These are phyloP conservation scores for Scaptomyza pallida DNA, from an alignment of 1,140 invertebrate species.

Conservation along the genomic window DNA sequence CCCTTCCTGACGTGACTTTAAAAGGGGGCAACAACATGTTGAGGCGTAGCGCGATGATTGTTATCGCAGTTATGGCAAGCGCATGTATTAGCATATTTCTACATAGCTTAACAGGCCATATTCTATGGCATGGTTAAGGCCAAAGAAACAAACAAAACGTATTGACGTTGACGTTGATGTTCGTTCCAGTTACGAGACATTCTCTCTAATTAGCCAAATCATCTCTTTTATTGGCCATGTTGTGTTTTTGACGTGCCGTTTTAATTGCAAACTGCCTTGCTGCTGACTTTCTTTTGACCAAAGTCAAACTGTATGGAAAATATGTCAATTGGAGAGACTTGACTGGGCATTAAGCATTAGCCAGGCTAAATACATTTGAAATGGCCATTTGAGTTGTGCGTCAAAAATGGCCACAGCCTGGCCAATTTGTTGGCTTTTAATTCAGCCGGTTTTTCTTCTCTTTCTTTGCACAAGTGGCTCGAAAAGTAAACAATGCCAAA, in stretches of 20 bases:
- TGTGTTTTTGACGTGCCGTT: slow-evolving; percentile 48
- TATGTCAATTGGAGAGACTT: slow-evolving; percentile 46
- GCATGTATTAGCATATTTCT: slow-evolving; percentile 74
- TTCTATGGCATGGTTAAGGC: slow-evolving; percentile 46
- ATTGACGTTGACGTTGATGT: slow-evolving; percentile 55
- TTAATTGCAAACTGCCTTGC: slow-evolving; percentile 64
- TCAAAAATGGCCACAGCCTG: slow-evolving; percentile 58
- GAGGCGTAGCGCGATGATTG: slow-evolving; percentile 12
- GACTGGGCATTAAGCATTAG: slow-evolving; percentile 32
- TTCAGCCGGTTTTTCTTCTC: slow-evolving; percentile 52
- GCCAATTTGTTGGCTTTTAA: slow-evolving; percentile 59
- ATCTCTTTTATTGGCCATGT: slow-evolving; percentile 50
- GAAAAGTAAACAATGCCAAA: slow-evolving; percentile 65
- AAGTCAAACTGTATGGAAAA: slow-evolving; percentile 31
- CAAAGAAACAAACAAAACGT: slow-evolving; percentile 56
- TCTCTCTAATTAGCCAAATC: slow-evolving; percentile 76
- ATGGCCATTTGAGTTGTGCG: slow-evolving; percentile 55
- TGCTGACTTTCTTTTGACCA: slow-evolving; percentile 66
- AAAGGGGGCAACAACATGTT: too few species aligned
- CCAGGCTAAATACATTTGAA: slow-evolving; percentile 64
- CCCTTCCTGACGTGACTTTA: background rate
- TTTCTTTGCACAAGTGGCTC: slow-evolving; percentile 33
- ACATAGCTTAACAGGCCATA: slow-evolving; percentile 60
- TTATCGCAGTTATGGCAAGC: slow-evolving; percentile 66
- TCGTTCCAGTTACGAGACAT: slow-evolving; percentile 45